Evolutionary conservation across 2,888 invertebrate genomes (phyloP).

Genomic region (Xestia c-nigrum): DNA sequence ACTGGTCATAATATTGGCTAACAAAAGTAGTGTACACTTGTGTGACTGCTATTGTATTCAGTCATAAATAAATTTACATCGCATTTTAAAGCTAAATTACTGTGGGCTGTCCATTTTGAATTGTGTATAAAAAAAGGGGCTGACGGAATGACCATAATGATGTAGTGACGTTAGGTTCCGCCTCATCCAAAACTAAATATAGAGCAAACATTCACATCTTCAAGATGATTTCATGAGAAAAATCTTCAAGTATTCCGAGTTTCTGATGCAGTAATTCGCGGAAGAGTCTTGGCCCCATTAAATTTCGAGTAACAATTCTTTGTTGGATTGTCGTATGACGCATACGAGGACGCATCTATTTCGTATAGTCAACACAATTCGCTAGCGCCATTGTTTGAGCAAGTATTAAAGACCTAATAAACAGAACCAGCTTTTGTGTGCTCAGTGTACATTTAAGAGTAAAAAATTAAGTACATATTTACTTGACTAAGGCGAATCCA

Average conservation of each 20-base stretch:
- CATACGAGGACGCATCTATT: constrained; percentile 65
- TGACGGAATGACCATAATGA: constrained; percentile 18
- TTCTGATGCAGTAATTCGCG: constrained; percentile 69
- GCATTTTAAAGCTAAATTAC: constrained; percentile 35
- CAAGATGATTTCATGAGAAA: constrained; percentile 60
- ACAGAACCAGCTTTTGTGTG: constrained; percentile 49
- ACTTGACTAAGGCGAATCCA: constrained; percentile 40
- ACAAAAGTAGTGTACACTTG: constrained; percentile 51
- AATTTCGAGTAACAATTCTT: constrained; percentile 77
- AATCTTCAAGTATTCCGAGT: constrained; percentile 49
- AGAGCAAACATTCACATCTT: constrained; percentile 42
- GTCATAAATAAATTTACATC: constrained; percentile 49
- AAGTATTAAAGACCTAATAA: constrained; percentile 56
- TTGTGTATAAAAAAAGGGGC: background rate
- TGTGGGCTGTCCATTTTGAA: background rate
- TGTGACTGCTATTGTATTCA: constrained; percentile 51
- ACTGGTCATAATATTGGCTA: constrained; percentile 67
- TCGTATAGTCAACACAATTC: constrained; percentile 49
- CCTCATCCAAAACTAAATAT: constrained; percentile 49
- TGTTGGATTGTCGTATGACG: constrained; percentile 74
- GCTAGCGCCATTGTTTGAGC: constrained; percentile 62
- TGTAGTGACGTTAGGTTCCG: constrained; percentile 45
- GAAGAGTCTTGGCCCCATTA: constrained; percentile 76
- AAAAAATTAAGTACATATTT: constrained; percentile 62
- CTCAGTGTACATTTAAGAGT: constrained; percentile 42